Conservation (phyloP, 35 echinoderm and acorn worm species). For the Apostichopus japonicus region DNA sequence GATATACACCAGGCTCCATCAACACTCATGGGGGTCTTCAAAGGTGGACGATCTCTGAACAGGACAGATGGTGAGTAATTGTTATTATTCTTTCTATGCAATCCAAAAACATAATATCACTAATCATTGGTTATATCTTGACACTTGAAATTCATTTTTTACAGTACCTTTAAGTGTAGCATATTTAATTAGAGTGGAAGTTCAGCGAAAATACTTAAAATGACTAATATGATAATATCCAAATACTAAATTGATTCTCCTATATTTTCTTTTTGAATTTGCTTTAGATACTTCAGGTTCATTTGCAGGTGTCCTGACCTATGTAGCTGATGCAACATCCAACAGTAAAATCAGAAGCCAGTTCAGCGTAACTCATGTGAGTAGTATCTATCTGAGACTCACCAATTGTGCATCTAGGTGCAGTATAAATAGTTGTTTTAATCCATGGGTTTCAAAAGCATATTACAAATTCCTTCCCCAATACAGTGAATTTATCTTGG, state of each 20-base stretch:
- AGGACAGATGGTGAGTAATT: constrained; percentile 45
- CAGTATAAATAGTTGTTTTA: neutral
- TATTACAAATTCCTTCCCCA: too few species aligned
- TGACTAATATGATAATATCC: neutral
- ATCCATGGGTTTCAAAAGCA: too few species aligned
- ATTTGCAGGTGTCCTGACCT: neutral
- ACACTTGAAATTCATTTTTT: neutral
- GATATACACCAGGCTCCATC: constrained; percentile 21
- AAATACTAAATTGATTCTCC: neutral
- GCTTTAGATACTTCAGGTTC: neutral
- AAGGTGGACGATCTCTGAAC: constrained; percentile 48
- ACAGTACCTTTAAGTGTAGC: neutral
- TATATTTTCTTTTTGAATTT: neutral
- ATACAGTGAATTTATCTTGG: too few species aligned
- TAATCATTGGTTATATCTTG: neutral
- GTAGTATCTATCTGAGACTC: neutral
- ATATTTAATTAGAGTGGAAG: too few species aligned
- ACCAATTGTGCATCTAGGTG: neutral
- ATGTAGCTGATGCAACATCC: neutral
- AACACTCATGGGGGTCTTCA: constrained; percentile 40
- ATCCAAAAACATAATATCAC: neutral
- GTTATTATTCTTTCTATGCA: neutral
- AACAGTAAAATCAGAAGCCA: neutral
- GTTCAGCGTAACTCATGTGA: neutral
- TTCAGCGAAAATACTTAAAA: neutral